Evolutionary conservation across 2,888 invertebrate species (phyloP), one percentile per base, ranked within the genome.

Genomic region (Lydus trimaculatus): DNA sequence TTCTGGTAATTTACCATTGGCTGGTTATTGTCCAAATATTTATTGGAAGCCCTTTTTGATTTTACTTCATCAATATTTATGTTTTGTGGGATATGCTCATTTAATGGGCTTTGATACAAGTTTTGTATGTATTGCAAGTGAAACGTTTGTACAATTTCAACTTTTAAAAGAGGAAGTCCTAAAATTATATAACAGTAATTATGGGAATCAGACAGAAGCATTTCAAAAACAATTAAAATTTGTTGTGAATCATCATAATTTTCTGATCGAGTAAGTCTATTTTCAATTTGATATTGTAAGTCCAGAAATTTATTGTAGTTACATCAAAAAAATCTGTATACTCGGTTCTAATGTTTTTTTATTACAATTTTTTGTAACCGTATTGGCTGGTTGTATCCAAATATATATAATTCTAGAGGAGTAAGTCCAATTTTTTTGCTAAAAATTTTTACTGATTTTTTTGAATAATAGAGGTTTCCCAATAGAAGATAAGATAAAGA

Each of bases 401-500:
- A 25, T 52, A 23, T 52, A 25, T 1, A 52, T 52, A 3, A 52
- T 52, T 25, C 11, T 52, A 1, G 52, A 52, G 20, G 23, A 23
- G 52, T 52, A 52, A 52, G 52, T 52, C 52, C 52, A 25, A 25
- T 25, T 25, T 52, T 11, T 1, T 1, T 0, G n/a, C 5, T 1
- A 36, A 33, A 33, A 7, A 5, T 17, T 9, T 23, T 48, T 20
- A 2, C 0, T 2, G 5, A 1, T 43, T 43, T n/a, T 43, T n/a
- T n/a, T n/a, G n/a, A n/a, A n/a, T 0, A 3, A 25, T 36, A 62
- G 62, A 20, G 39, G 39, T 17, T 62, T 62, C 43, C 25, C 62
- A 4, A 17, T 43, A 4, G 36, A 39, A 7, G 33, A 39, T 39
- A 62, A 62, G 43, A 39, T 62, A 0, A 33, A 62, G 9, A 39